phyloP scores from a whole-genome alignment of 35 echinoderm and acorn worm species.

The Stichopus chloronotus region DNA sequence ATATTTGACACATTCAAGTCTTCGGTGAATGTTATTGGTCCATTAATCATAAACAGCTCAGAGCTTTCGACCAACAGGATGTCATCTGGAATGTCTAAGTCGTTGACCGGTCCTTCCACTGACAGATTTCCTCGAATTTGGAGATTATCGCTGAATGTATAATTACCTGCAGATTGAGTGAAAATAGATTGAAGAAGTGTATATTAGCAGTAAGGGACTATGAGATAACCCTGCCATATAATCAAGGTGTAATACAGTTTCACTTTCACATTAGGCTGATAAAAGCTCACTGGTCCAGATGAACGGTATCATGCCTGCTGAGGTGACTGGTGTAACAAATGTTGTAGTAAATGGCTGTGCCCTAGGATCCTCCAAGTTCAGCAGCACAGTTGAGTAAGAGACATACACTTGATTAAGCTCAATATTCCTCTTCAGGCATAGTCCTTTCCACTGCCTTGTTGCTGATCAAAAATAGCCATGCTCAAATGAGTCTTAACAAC shows the following conservation, averaged over 20 bases:
- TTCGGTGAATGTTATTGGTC: slow-evolving; percentile 45
- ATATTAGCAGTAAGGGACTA: background rate
- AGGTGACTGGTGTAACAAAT: no score
- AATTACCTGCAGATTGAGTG: slow-evolving; percentile 21
- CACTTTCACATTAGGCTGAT: no score
- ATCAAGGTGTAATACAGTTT: background rate
- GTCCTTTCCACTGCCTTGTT: no score
- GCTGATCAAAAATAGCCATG: no score
- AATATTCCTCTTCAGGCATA: no score
- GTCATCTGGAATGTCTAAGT: slow-evolving; percentile 40
- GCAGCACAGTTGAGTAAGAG: no score
- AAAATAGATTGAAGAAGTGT: background rate
- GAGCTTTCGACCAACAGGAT: slow-evolving; percentile 43
- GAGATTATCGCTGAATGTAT: slow-evolving; percentile 44
- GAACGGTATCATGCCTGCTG: no score
- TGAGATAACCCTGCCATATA: background rate
- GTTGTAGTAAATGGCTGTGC: no score
- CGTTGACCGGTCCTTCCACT: slow-evolving; percentile 52
- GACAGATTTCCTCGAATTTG: slow-evolving; percentile 20
- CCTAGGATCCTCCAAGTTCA: no score
- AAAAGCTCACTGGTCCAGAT: no score
- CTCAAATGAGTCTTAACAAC: no score
- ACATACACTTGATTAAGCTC: no score
- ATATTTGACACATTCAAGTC: slow-evolving; percentile 27
- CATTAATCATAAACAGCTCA: slow-evolving; percentile 5